Conservation (phyloP, 2,888 invertebrate species). For the Deladenus siricidicola region DNA sequence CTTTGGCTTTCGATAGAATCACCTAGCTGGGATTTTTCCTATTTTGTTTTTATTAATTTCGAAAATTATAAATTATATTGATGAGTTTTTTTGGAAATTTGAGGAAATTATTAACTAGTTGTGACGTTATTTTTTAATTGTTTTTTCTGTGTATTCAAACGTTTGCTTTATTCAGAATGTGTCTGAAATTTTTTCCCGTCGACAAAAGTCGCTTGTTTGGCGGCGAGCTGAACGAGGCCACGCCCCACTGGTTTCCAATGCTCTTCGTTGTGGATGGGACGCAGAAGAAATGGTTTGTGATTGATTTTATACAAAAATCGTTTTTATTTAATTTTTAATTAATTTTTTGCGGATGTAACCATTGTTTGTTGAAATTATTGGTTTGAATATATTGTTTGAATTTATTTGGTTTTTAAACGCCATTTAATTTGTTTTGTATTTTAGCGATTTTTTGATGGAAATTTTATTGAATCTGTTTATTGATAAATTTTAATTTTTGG, state of each 20-base stretch:
- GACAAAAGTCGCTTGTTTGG: neutral
- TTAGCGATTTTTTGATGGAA: too few relatives aligned
- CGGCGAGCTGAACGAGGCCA: neutral
- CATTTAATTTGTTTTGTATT: too few relatives aligned
- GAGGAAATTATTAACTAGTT: neutral
- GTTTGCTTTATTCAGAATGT: neutral
- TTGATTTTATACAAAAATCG: neutral
- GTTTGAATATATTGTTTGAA: too few relatives aligned
- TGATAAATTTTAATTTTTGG: too few relatives aligned
- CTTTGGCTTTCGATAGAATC: too few relatives aligned
- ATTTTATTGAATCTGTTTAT: too few relatives aligned
- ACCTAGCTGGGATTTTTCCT: too few relatives aligned
- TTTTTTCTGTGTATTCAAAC: neutral
- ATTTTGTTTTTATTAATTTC: neutral
- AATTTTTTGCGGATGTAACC: too few relatives aligned
- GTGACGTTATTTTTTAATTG: neutral
- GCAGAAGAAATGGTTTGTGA: neutral
- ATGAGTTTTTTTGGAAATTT: neutral
- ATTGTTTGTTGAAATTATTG: too few relatives aligned
- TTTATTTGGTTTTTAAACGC: too few relatives aligned
- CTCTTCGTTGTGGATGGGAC: neutral
- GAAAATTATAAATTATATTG: neutral
- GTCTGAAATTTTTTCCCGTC: slow-evolving; percentile 5
- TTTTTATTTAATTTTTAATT: too few relatives aligned
- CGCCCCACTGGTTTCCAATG: slow-evolving; percentile 4